phyloP scores from a whole-genome alignment of 2,113 vertebrate genomes.

The Sinocyclocheilus anophthalmus region DNA sequence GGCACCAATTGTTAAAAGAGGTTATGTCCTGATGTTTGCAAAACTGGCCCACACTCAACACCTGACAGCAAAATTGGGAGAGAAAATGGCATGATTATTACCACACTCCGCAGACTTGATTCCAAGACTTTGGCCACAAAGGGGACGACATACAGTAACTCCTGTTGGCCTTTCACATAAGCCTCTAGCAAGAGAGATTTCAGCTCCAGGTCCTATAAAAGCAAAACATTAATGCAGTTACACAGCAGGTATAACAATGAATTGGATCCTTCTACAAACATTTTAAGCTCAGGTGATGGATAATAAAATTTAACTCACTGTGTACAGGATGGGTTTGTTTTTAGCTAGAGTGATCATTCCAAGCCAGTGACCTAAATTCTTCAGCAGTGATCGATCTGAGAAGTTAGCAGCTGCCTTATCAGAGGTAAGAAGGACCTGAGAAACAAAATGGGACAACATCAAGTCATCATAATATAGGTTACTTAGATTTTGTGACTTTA shows the following conservation, averaged over 20 bases:
- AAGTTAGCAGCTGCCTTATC: conserved; percentile 99
- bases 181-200: conserved; percentile 96
- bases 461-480: background rate
- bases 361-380: conserved; percentile 98
- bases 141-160: conserved; percentile 95
- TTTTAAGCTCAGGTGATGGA: background rate
- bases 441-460: background rate
- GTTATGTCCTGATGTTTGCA: no score
- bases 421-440: conserved; percentile 93
- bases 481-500: background rate
- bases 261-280: background rate
- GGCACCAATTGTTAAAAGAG: background rate
- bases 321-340: conserved; percentile 98
- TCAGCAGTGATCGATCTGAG: conserved; percentile 96
- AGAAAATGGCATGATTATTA: conserved; percentile 67
- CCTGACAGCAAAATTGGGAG: background rate
- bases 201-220: conserved; percentile 90
- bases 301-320: conserved; percentile 75
- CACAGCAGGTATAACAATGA: background rate
- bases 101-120: conserved; percentile 96
- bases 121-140: conserved; percentile 99
- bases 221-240: background rate
- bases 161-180: conserved; percentile 97
- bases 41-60: background rate
- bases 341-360: conserved; percentile 98